phyloP scores from a whole-genome alignment of 2,888 invertebrate genomes.

The Pseudococcus jackbeardsleyi region DNA sequence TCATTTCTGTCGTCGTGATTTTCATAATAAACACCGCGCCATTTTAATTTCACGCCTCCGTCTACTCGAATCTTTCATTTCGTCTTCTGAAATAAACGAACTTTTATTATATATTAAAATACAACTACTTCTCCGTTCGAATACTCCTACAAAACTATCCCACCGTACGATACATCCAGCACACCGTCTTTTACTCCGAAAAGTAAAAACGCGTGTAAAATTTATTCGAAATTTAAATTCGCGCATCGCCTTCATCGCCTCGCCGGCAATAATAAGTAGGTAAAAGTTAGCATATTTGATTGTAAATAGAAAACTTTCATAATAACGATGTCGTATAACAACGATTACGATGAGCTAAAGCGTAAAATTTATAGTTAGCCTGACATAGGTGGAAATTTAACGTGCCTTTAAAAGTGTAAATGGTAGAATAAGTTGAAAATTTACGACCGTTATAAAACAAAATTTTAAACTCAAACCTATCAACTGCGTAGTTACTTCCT shows the following conservation, averaged over 20 bases:
- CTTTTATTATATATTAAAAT: too few species aligned
- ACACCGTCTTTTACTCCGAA: not conserved
- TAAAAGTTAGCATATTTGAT: conserved; percentile 29
- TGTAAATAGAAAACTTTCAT: conserved; percentile 25
- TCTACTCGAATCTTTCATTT: too few species aligned
- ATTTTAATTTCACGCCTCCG: too few species aligned
- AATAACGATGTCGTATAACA: conserved; percentile 13
- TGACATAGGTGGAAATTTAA: conserved; percentile 46
- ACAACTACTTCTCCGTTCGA: too few species aligned
- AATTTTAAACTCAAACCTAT: conserved; percentile 57
- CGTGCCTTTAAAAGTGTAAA: conserved; percentile 53
- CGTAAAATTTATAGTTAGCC: conserved; percentile 37
- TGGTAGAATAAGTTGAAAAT: conserved; percentile 54
- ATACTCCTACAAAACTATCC: too few species aligned
- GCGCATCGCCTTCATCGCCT: not conserved
- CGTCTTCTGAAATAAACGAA: too few species aligned
- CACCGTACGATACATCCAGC: too few species aligned
- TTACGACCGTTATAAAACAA: conserved; percentile 59
- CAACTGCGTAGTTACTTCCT: conserved; percentile 41
- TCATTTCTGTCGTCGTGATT: too few species aligned
- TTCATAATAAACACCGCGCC: too few species aligned
- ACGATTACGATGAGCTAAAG: conserved; percentile 38
- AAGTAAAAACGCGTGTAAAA: not conserved
- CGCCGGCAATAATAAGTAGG: conserved; percentile 15
- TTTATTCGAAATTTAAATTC: conserved; percentile 29